Evolutionary conservation across 2,113 vertebrate genomes (phyloP), one percentile per base, ranked within the genome.

Genomic region (Clarias macrocephalus): DNA sequence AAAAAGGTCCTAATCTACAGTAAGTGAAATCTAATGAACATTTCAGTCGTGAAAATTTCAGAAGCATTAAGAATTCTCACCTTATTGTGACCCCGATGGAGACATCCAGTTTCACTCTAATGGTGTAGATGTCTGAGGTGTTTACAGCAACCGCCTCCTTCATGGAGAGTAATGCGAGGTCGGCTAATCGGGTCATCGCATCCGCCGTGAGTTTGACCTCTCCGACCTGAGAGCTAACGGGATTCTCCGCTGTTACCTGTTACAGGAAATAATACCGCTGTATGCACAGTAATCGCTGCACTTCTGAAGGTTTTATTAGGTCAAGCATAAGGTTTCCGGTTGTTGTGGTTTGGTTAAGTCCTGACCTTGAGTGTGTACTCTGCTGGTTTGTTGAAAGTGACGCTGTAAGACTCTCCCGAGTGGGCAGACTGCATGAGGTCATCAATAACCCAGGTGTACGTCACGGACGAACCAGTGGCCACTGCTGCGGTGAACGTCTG

Each of bases 161-260:
- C 5, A 80, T 33, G 18, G 89, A 91, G 65, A 94, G 28, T 52
- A 96, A 92, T 70, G 92, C 87, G 1, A 94, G 93, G 37, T 94
- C 88, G 73, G 90, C 84, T 82, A 95, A 54, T 28, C 92, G 94
- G 2, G n/a, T 85, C 87, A 91, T 85, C 57, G 91, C 89, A 63
- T 94, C 94, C 5, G 93, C 94, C 0, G 70, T 90, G 30, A 96
- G 90, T 42, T 91, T 77, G 83, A 94, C 86, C 11, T 94, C 90
- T 62, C 88, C 76, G n/a, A 87, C 92, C 90, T 94, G 90, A 37
- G 89, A 93, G 88, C 96, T 96, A 84, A 96, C 93, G 0, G 93
- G 94, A 86, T 96, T 96, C 76, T 93, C 90, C 0, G 94, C 96
- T 7, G 90, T 93, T 28, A 96, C 92, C 96, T 96, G 82, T 16